These are phyloP conservation scores for Aricia artaxerxes DNA, from an alignment of 2,888 invertebrate species.

Conservation along the genomic window DNA sequence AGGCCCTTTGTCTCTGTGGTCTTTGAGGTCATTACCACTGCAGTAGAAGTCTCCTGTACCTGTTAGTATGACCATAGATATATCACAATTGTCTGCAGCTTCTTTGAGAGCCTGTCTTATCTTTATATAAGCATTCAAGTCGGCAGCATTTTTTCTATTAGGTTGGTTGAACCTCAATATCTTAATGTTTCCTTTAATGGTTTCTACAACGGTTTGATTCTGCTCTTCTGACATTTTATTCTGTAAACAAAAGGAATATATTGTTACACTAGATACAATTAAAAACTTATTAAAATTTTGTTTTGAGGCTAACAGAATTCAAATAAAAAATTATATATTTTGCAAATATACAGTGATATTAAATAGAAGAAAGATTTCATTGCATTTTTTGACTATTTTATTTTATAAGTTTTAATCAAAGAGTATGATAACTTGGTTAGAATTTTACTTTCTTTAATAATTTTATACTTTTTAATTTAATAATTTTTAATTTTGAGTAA, in stretches of 20 bases:
- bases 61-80: slow-evolving; percentile 87
- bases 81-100: slow-evolving; percentile 84
- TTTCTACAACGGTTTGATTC: slow-evolving; percentile 55
- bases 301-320: too few species aligned
- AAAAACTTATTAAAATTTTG: too few species aligned
- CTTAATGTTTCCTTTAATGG: slow-evolving; percentile 54
- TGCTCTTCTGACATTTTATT: slow-evolving; percentile 43
- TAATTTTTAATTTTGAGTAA: too few species aligned
- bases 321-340: too few species aligned
- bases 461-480: too few species aligned
- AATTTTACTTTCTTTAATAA: too few species aligned
- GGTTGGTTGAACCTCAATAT: slow-evolving; percentile 88
- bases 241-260: neutral
- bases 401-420: too few species aligned
- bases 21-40: slow-evolving; percentile 89
- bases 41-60: slow-evolving; percentile 90
- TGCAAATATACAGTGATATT: too few species aligned
- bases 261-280: too few species aligned
- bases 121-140: slow-evolving; percentile 83
- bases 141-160: slow-evolving; percentile 89
- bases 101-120: slow-evolving; percentile 83
- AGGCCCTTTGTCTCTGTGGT: slow-evolving; percentile 31
- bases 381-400: too few species aligned
- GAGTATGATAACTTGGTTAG: too few species aligned
- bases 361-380: too few species aligned